Evolutionary conservation across 2,113 vertebrate genomes (phyloP), one percentile per base, ranked within the genome.

Genomic region (Oryzias woworae): DNA sequence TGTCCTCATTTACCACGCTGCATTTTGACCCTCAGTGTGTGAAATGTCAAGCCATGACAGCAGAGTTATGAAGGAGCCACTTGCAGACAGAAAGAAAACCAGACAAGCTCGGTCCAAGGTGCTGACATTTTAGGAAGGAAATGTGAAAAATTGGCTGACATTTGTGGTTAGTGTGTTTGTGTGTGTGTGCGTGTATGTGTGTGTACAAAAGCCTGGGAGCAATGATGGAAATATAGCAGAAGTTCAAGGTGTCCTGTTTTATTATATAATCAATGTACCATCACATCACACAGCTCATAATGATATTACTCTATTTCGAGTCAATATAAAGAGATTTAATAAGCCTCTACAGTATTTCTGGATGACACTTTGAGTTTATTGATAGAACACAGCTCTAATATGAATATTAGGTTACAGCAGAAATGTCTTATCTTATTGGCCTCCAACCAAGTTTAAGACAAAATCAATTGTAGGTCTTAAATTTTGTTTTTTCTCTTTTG

Each of bases 111-210:
- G 58, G 70, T 86, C 82, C 77, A 69, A 75, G 53, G 69, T 64
- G 58, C 63, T 91, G 89, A 82, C 87, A 90, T 91, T 90, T 88
- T 82, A 51, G 62, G 58, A 67, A 41, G 71, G 73, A 63, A 82
- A 86, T 77, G 63, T 68, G 82, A 86, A 79, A 84, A 72, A 78
- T 77, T 71, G 52, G 55, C 66, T 90, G 87, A 86, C 88, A 87
- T 91, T 92, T 88, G 77, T 79, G 71, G 51, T n/a, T 5, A 28
- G 51, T 23, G 24, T 59, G 58, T 45, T 43, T 55, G 50, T 56
- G 42, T 20, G 4, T 58, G 23, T 41, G 41, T 45, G 0, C 17
- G 10, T 51, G 50, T 46, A 48, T 52, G 3, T 18, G 44, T 50
- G 54, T 51, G 62, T 26, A 61, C 41, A 44, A 41, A 50, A 52